Percentiles rank a stretch among this genome's conserved stretches.
Evolutionary conservation across 2,113 vertebrate species (phyloP).

Genomic region (Catharus fuscescens): DNA sequence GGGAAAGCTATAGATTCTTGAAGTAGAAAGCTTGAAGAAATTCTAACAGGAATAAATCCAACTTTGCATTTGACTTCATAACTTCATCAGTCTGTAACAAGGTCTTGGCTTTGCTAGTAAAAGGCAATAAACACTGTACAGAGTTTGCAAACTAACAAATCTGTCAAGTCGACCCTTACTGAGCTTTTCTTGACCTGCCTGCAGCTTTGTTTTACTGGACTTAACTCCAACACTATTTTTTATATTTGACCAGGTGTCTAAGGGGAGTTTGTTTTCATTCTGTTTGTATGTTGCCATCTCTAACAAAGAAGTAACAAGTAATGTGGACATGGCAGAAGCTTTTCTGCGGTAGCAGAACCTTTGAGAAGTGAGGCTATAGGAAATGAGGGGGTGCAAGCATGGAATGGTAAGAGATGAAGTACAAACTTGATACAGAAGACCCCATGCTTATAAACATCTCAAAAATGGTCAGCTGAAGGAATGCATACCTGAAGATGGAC

Average conservation of each 20-base stretch:
- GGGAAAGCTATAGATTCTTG: background rate
- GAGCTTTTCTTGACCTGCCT: background rate
- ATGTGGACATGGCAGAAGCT: background rate
- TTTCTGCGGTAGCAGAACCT: background rate
- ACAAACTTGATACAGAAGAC: background rate
- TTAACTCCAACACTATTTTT: background rate
- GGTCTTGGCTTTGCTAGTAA: background rate
- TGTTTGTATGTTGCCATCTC: background rate
- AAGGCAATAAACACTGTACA: background rate
- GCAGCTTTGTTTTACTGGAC: background rate
- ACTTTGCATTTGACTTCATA: background rate
- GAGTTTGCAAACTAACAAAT: background rate
- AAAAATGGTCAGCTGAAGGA: background rate
- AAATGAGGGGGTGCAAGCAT: background rate
- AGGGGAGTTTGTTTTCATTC: background rate
- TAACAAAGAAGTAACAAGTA: background rate
- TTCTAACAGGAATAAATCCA: background rate
- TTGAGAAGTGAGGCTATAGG: background rate
- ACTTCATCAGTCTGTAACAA: accelerated
- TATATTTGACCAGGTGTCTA: background rate
- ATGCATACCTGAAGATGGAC: background rate
- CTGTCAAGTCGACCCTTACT: background rate
- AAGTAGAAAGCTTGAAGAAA: background rate
- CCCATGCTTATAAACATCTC: background rate
- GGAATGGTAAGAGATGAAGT: background rate